These are phyloP conservation scores for Glyphotaelius pellucidus DNA, from an alignment of 2,888 invertebrate species.

Conservation along the genomic window DNA sequence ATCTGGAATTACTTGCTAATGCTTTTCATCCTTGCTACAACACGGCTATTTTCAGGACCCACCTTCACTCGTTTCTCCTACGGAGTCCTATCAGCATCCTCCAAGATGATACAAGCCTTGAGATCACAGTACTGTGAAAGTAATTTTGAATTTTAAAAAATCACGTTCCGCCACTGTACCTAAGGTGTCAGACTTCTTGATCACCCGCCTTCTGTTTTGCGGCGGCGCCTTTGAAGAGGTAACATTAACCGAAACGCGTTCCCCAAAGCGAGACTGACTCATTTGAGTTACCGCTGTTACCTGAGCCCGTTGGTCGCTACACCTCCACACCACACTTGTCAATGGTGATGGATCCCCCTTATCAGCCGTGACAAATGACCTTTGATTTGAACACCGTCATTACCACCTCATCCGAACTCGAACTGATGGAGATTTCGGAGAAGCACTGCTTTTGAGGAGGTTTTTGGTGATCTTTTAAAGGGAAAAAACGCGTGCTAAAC, in stretches of 20 bases:
- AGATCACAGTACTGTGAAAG: neutral
- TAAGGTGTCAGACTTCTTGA: constrained; percentile 25
- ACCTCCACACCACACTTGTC: neutral
- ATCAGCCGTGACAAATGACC: constrained; percentile 13
- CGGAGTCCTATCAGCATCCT: no score
- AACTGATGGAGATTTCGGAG: neutral
- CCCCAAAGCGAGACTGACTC: neutral
- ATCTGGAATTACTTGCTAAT: no score
- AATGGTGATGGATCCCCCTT: constrained; percentile 18
- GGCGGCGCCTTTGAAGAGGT: constrained; percentile 39
- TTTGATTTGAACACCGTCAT: neutral
- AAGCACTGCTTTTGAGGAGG: neutral
- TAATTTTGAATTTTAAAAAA: neutral
- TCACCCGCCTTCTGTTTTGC: constrained; percentile 36
- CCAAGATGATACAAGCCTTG: no score
- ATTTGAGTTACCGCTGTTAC: neutral
- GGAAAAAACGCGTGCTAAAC: no score
- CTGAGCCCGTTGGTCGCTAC: neutral
- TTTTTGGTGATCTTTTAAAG: no score
- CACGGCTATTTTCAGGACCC: no score
- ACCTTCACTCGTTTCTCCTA: no score
- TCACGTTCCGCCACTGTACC: neutral
- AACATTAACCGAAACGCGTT: neutral
- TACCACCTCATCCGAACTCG: neutral
- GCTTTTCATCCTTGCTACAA: no score